Percentiles rank a stretch among this genome's conserved stretches.
phyloP scores from a whole-genome alignment of 2,113 vertebrate species.

The Regulus satrapa region DNA sequence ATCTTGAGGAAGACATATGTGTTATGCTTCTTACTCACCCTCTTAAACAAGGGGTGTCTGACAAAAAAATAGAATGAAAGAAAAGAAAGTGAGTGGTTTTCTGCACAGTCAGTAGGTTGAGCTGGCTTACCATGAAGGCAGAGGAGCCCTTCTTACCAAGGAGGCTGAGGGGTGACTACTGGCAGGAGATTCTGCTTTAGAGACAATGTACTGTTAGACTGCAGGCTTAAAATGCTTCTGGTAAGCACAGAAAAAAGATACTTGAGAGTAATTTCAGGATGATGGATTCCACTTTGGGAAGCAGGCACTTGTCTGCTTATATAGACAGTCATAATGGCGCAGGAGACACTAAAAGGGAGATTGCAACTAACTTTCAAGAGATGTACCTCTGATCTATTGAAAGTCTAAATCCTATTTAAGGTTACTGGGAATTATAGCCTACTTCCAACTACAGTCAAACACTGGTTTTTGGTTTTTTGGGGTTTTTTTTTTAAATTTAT shows the following conservation, averaged over 20 bases:
- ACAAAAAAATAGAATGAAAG: not conserved
- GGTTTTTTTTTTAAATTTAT: not conserved
- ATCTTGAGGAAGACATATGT: not conserved
- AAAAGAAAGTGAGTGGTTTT: not conserved
- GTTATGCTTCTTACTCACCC: not conserved
- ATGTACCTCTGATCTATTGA: not conserved
- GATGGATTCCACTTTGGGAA: not conserved
- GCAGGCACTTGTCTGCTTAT: not conserved
- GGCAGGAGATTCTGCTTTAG: not conserved
- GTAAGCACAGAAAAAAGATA: not conserved
- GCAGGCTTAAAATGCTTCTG: not conserved
- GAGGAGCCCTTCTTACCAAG: not conserved
- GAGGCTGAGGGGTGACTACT: not conserved
- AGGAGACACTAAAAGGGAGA: not conserved
- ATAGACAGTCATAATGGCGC: not conserved
- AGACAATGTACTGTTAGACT: not conserved
- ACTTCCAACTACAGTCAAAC: not conserved
- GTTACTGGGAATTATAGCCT: not conserved
- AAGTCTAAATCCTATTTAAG: not conserved
- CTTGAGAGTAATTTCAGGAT: not conserved
- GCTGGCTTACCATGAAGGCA: not conserved
- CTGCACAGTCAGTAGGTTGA: not conserved
- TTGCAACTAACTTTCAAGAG: not conserved
- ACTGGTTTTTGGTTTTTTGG: not conserved
- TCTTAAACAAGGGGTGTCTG: not conserved